Percentiles rank a stretch among this genome's conserved stretches.
Evolutionary conservation across 2,797 vertebrate genomes (phyloP).

Genomic region (Urophycis tenuis): DNA sequence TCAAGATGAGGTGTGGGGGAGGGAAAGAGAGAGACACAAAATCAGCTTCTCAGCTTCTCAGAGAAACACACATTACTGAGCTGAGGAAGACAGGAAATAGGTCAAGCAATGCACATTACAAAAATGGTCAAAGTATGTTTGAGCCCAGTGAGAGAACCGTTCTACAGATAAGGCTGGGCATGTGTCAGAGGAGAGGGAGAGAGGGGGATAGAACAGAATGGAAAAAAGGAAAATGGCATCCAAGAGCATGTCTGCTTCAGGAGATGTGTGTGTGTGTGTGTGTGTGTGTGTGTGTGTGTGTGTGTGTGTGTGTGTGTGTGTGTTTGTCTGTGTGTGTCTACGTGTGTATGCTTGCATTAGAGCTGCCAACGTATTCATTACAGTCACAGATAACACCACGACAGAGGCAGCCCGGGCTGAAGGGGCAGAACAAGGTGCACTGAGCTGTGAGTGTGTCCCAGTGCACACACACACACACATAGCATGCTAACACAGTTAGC

Average conservation of each 20-base stretch:
- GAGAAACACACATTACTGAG: neutral
- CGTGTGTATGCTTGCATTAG: conserved; percentile 10
- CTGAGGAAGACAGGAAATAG: neutral
- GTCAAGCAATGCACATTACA: neutral
- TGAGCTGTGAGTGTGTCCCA: conserved; percentile 27
- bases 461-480: neutral
- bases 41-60: conserved; percentile 10
- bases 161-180: neutral
- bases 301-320: conserved; percentile 1
- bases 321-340: conserved; percentile 7
- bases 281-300: conserved; percentile 3
- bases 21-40: conserved; percentile 2
- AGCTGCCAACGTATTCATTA: conserved; percentile 1
- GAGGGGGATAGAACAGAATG: neutral
- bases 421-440: conserved; percentile 15
- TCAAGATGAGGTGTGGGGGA: neutral
- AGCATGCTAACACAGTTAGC: conserved; percentile 46
- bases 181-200: neutral
- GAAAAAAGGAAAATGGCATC: neutral
- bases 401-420: conserved; percentile 32
- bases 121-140: neutral
- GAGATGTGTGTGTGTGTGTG: neutral
- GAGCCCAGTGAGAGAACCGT: neutral
- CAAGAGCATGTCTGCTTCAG: neutral
- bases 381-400: conserved; percentile 1